Evolutionary conservation across 2,113 vertebrate genomes (phyloP).

Genomic region (Pyxicephalus adspersus): DNA sequence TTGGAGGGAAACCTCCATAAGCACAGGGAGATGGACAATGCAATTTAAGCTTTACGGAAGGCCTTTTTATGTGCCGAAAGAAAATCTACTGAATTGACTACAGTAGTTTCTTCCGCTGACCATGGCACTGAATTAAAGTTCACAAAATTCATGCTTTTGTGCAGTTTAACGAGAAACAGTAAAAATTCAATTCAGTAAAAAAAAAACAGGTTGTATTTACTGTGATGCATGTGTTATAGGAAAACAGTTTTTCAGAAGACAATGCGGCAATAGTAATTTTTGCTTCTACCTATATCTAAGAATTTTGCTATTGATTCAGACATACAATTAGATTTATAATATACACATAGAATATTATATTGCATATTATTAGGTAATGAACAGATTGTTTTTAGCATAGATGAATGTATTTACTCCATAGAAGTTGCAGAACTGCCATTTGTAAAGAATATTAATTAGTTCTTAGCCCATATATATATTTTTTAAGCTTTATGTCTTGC

Average conservation of each 20-base stretch:
- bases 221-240: background rate
- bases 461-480: too few relatives aligned
- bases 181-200: too few relatives aligned
- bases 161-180: background rate
- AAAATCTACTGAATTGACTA: background rate
- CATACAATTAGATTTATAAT: background rate
- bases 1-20: conserved; percentile 27
- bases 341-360: too few relatives aligned
- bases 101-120: conserved; percentile 23
- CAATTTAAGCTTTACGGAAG: background rate
- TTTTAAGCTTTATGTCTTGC: too few relatives aligned
- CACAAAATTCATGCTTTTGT: background rate
- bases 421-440: too few relatives aligned
- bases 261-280: conserved; percentile 3
- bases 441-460: too few relatives aligned
- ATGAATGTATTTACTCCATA: too few relatives aligned
- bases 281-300: background rate
- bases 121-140: conserved; percentile 49
- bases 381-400: too few relatives aligned
- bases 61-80: background rate
- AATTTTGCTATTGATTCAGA: background rate
- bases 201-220: background rate
- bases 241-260: background rate
- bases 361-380: too few relatives aligned
- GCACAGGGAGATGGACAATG: conserved; percentile 16